Evolutionary conservation across 2,797 vertebrate species (phyloP), one percentile per base, ranked within the genome.

Genomic region (Sarcoramphus papa): DNA sequence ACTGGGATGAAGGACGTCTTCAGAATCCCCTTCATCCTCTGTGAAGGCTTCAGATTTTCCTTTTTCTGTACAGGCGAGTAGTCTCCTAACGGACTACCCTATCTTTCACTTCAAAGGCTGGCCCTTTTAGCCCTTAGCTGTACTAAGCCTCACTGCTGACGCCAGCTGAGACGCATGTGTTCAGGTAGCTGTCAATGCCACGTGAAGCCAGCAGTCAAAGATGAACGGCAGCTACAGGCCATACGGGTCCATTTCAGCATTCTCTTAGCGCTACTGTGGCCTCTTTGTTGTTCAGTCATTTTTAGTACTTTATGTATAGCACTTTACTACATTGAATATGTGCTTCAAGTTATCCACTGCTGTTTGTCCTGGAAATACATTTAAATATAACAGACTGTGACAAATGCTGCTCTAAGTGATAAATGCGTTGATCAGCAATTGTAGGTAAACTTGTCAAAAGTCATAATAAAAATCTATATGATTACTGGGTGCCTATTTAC

Each of bases 31-130:
- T 73, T 74, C 50, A n/a, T n/a, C 25, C 12, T 57, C 33, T 68
- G 30, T 25, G 57, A 51, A 50, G 30, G 25, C 10, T 74, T 57
- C 30, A 30, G 56, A 13, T 31, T 60, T 74, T 73, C n/a, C 35
- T 50, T 37, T 54, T 27, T 23, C 50, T 33, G 0, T 3, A 18
- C 12, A 62, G 33, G 5, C 68, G 33, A 2, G 59, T 8, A 43
- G 51, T 17, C 22, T 37, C 35, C 30, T 37, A 9, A 11, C 8
- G 5, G 33, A 14, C 33, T 14, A 0, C 6, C 27, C 2, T 8
- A 5, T 13, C 51, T 60, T 18, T 1, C 14, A 30, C 68, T 18
- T 13, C 8, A 7, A 45, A 5, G 59, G 35, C 79, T 54, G 57
- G 33, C 28, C 50, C 77, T 69, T 24, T 31, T 17, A 5, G n/a